phyloP scores from a whole-genome alignment of 2,113 vertebrate genomes.

The Clarias magur region DNA sequence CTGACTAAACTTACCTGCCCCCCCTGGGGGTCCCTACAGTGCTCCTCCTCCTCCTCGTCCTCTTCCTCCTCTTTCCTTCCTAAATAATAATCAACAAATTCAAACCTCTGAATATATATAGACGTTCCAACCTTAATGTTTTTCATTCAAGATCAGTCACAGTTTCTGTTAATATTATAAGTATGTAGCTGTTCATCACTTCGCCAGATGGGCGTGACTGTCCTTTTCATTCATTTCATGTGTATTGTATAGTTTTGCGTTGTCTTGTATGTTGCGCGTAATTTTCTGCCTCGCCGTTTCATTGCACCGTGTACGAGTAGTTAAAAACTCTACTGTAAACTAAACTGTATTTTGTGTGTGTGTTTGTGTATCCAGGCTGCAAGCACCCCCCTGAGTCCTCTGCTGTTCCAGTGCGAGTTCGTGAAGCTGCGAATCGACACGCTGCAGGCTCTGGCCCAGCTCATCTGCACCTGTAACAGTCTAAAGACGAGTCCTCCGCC shows the following conservation, averaged over 20 bases:
- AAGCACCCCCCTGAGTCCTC: conserved; percentile 92
- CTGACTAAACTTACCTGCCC: not conserved
- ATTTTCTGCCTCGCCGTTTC: not conserved
- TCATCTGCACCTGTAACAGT: conserved; percentile 97
- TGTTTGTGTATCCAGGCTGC: conserved; percentile 78
- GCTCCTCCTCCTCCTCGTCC: too few relatives aligned
- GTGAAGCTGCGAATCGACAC: conserved; percentile 96
- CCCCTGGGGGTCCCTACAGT: not conserved
- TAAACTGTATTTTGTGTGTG: not conserved
- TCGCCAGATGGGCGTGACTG: not conserved
- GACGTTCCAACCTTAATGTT: not conserved
- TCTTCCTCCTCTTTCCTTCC: too few relatives aligned
- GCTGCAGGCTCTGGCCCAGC: conserved; percentile 93
- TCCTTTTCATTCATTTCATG: too few relatives aligned
- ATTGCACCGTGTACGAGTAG: too few relatives aligned
- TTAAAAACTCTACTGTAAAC: too few relatives aligned
- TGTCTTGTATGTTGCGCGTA: too few relatives aligned
- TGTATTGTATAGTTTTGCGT: too few relatives aligned
- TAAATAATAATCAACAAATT: not conserved
- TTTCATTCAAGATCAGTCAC: not conserved
- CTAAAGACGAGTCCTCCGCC: conserved; percentile 97
- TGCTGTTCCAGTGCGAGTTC: conserved; percentile 97
- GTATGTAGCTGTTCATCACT: not conserved
- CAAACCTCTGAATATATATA: not conserved
- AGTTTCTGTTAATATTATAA: not conserved